Base-by-base conservation (phyloP, 2,113 vertebrate species). In the Oncorhynchus kisutch region DNA sequence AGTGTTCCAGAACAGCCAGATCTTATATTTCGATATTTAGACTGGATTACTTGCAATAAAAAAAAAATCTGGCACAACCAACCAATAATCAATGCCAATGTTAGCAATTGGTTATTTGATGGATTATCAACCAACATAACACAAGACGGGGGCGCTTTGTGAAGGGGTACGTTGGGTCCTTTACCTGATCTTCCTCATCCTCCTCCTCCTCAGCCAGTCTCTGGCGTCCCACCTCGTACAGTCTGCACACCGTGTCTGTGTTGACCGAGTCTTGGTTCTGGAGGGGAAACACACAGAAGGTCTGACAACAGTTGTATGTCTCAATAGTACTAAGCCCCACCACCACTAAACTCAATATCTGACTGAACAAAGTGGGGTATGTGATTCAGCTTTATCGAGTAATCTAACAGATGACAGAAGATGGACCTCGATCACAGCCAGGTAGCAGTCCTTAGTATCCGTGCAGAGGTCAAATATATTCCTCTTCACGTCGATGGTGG, bases 401-500 rank as follows among this genome's bases (percentile, higher is more conserved):
- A 11, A 45, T 45, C 39, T 45, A 45, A 45, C 39, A 45, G 9
- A 45, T 45, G 8, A 45, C 39, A 45, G 39, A 45, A 2, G 11
- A 49, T 34, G 89, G 93, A 98, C 98, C 96, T 99, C 98, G 78
- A 99, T 99, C 70, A 99, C 98, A 84, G 98, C 98, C 70, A 99
- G 92, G 83, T 99, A 99, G 90, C 97, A 99, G 89, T 99, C 98
- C 89, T 99, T 99, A 76, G 97, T 97, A 88, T 99, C 97, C 22
- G 98, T 99, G 90, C 98, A 99, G 64, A 99, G 88, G 88, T 99
- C 97, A 91, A 99, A 99, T 86, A 99, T 99, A 81, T 99, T 99
- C 86, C 96, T 90, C 90, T 99, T 99, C 71, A 99, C 97, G 76
- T 99, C 97, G 86, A 99, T 98, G 67, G 98, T 99, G 39, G 97